Conservation (phyloP, 2,113 vertebrate species). For the Catharus bicknelli region DNA sequence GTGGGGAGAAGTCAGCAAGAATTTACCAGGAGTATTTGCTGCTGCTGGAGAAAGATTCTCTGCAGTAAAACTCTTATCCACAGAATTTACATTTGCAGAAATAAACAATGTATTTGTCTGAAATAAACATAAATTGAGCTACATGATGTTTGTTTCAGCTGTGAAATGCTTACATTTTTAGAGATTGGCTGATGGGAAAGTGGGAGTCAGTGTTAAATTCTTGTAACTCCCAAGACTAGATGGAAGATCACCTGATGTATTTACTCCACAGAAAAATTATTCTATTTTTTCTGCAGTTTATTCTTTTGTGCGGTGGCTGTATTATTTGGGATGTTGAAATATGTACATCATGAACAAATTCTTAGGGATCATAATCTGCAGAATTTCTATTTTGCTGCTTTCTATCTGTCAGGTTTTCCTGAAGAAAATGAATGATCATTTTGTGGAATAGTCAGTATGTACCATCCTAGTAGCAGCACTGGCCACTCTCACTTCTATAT, state of each 20-base stretch:
- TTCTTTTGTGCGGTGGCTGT: background rate
- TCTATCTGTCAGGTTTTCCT: background rate
- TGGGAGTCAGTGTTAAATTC: background rate
- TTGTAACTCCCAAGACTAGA: background rate
- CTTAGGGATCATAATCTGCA: background rate
- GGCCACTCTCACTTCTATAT: background rate
- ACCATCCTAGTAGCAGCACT: background rate
- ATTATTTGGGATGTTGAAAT: background rate
- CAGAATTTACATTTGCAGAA: background rate
- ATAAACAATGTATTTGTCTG: background rate
- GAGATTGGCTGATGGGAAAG: background rate
- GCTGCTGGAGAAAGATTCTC: background rate
- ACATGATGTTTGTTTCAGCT: background rate
- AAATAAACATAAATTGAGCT: background rate
- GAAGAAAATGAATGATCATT: background rate
- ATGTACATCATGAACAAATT: background rate
- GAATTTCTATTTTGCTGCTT: background rate
- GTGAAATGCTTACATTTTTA: background rate
- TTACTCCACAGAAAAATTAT: background rate
- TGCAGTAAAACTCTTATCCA: background rate
- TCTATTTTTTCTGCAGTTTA: background rate
- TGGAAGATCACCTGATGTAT: background rate
- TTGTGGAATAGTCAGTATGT: background rate
- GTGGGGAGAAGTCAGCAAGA: fast-evolving
- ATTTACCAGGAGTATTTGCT: background rate